Conservation (phyloP, 2,113 vertebrate genomes). For the Psettodes erumei region DNA sequence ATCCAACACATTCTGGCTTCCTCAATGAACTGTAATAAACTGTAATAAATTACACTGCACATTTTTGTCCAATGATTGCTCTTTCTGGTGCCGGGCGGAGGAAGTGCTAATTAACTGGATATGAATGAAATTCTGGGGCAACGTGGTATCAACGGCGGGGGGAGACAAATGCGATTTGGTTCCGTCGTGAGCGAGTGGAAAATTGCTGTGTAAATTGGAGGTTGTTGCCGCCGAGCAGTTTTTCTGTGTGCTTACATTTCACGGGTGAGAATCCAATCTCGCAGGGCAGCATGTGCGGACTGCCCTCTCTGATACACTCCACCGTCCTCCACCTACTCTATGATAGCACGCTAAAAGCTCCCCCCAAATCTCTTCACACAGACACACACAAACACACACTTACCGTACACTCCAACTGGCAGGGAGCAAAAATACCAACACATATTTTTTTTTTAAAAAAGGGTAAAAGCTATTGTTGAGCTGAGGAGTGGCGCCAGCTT, state of each 20-base stretch:
- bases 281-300: conserved; percentile 66
- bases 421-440: conserved; percentile 61
- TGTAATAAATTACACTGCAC: conserved; percentile 74
- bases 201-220: conserved; percentile 83
- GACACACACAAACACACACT: conserved; percentile 39
- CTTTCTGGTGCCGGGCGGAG: conserved; percentile 65
- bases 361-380: conserved; percentile 59
- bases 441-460: conserved; percentile 65
- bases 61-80: conserved; percentile 67
- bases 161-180: conserved; percentile 77
- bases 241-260: conserved; percentile 81
- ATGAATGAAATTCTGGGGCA: conserved; percentile 69
- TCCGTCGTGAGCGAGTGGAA: conserved; percentile 73
- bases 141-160: conserved; percentile 62
- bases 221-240: conserved; percentile 75
- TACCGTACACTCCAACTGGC: conserved; percentile 45
- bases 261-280: conserved; percentile 82
- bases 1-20: conserved; percentile 67
- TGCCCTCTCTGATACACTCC: conserved; percentile 69
- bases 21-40: conserved; percentile 76
- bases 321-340: conserved; percentile 71
- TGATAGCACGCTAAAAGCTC: conserved; percentile 72
- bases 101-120: conserved; percentile 80
- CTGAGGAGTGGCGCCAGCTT: conserved; percentile 32
- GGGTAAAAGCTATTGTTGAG: conserved; percentile 56